Percentiles rank a stretch among this genome's conserved stretches.
These are phyloP conservation scores for Lepidonotus clava DNA, from an alignment of 2,888 invertebrate genomes.

Conservation along the genomic window DNA sequence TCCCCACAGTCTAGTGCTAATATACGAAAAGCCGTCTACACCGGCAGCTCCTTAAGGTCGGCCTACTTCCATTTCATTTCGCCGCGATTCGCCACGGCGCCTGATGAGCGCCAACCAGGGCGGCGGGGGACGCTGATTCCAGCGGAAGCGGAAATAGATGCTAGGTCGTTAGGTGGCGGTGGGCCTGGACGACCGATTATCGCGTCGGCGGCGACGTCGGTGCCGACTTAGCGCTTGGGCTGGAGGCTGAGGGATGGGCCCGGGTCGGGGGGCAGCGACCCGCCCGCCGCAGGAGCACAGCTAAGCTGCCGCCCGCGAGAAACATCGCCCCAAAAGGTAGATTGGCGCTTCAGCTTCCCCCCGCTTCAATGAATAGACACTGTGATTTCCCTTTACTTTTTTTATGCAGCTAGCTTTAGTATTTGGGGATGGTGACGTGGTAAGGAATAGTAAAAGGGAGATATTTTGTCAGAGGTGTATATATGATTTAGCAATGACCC, in stretches of 20 bases:
- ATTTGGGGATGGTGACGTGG: no score
- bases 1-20: no score
- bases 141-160: background rate
- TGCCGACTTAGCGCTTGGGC: background rate
- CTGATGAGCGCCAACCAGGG: no score
- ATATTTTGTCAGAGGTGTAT: no score
- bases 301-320: background rate
- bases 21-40: no score
- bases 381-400: no score
- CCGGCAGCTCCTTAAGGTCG: no score
- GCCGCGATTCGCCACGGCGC: no score
- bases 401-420: no score
- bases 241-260: background rate
- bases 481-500: no score
- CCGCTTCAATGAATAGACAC: background rate
- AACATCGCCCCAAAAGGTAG: slow-evolving; percentile 19
- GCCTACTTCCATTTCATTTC: no score
- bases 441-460: no score
- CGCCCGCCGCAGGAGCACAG: background rate
- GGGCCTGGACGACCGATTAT: background rate
- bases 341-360: background rate
- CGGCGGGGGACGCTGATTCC: background rate
- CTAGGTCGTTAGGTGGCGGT: background rate
- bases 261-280: background rate
- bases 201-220: background rate